Evolutionary conservation across 1,140 invertebrate species (phyloP).

Genomic region (Zaprionus ornatus): DNA sequence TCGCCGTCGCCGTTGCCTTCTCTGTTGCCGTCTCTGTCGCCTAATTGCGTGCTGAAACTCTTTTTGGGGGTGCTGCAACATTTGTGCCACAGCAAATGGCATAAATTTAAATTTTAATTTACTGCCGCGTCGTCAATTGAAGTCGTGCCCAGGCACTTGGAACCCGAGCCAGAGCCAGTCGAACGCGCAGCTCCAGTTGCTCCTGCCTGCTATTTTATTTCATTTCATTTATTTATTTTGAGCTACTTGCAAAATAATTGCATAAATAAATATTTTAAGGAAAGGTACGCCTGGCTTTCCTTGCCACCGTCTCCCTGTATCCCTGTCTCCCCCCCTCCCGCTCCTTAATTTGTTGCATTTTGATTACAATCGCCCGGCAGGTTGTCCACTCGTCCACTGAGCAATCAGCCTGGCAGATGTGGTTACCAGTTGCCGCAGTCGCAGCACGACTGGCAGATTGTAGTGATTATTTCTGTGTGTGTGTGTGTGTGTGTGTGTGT

Average conservation of each 20-base stretch:
- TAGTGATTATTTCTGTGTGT: conserved; percentile 65
- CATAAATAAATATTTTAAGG: conserved; percentile 83
- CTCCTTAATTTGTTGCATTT: conserved; percentile 82
- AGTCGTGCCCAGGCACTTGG: conserved; percentile 71
- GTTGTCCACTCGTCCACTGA: conserved; percentile 40
- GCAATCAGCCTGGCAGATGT: conserved; percentile 63
- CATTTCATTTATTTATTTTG: conserved; percentile 84
- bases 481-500: neutral
- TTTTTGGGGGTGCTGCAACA: conserved; percentile 39
- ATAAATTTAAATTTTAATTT: conserved; percentile 84
- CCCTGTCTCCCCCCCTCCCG: conserved; percentile 30
- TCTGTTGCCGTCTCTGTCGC: neutral
- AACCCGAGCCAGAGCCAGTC: conserved; percentile 43
- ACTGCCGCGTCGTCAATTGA: conserved; percentile 73
- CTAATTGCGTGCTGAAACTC: conserved; percentile 47
- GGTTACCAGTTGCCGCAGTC: conserved; percentile 25
- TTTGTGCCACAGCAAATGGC: conserved; percentile 63
- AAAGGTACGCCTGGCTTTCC: conserved; percentile 57
- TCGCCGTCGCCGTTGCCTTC: neutral
- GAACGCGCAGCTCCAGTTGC: conserved; percentile 5
- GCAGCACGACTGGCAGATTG: conserved; percentile 46
- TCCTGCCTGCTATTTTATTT: conserved; percentile 71
- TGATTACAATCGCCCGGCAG: conserved; percentile 76
- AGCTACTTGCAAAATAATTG: conserved; percentile 84
- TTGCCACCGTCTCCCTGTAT: conserved; percentile 20